These are phyloP conservation scores for Cygnus atratus DNA, from an alignment of 2,113 vertebrate species.

Conservation along the genomic window DNA sequence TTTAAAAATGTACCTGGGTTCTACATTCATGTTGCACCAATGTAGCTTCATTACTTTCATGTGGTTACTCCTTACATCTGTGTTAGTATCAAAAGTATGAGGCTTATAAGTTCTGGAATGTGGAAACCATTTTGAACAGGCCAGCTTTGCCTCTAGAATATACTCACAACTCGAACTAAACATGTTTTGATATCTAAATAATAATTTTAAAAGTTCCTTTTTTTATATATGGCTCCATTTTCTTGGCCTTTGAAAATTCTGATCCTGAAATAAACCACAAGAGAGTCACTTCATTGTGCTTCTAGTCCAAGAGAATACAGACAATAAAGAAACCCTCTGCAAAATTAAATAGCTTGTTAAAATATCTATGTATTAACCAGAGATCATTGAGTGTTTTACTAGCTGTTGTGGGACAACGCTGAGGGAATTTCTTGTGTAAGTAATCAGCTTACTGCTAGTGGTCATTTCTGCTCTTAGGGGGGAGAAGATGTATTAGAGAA, in stretches of 20 bases:
- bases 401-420: background rate
- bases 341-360: background rate
- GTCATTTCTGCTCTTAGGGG: background rate
- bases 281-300: background rate
- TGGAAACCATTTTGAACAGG: background rate
- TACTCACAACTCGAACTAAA: background rate
- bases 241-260: background rate
- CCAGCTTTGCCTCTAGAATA: background rate
- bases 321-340: background rate
- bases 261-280: background rate
- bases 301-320: background rate
- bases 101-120: background rate
- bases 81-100: constrained; percentile 16
- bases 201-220: background rate
- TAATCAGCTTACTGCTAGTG: background rate
- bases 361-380: background rate
- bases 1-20: background rate
- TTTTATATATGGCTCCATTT: background rate
- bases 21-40: background rate
- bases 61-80: background rate
- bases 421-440: background rate
- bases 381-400: background rate
- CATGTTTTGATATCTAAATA: constrained; percentile 34
- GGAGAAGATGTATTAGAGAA: background rate
- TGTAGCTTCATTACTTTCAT: background rate